A percentile compares a stretch with the other conserved stretches of the same genome.
phyloP scores from a whole-genome alignment of 2,888 invertebrate genomes.

The Oxyscelio sp. region DNA sequence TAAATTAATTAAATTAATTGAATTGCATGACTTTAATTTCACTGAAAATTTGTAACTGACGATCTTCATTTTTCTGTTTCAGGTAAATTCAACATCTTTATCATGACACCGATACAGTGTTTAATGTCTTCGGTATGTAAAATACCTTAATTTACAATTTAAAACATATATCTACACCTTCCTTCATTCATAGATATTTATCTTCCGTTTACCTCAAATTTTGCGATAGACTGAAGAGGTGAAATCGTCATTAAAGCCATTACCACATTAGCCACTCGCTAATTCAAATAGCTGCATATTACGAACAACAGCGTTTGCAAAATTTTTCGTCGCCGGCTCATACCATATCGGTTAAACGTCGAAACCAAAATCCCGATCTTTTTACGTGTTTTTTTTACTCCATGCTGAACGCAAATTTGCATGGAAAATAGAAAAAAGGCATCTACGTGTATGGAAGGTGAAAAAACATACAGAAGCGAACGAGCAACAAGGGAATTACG shows the following conservation, averaged over 20 bases:
- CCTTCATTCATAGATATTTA: too few relatives aligned
- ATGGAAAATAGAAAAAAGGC: constrained; percentile 57
- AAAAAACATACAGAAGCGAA: constrained; percentile 60
- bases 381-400: constrained; percentile 36
- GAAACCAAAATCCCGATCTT: constrained; percentile 61
- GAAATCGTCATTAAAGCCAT: constrained; percentile 73
- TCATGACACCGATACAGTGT: too few relatives aligned
- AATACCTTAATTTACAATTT: too few relatives aligned
- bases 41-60: too few relatives aligned
- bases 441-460: constrained; percentile 32
- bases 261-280: constrained; percentile 80
- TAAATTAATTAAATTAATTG: too few relatives aligned
- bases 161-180: too few relatives aligned
- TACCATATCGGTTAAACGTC: constrained; percentile 73
- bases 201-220: too few relatives aligned
- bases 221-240: constrained; percentile 15
- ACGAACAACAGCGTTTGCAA: constrained; percentile 71
- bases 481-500: constrained; percentile 73
- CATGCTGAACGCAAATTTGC: constrained; percentile 52
- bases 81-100: too few relatives aligned
- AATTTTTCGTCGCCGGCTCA: constrained; percentile 49
- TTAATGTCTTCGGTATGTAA: too few relatives aligned
- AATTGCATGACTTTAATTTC: too few relatives aligned
- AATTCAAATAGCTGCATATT: constrained; percentile 78
- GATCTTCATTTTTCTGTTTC: too few relatives aligned